Evolutionary conservation across 2,113 vertebrate species (phyloP).

Genomic region (Saiga tatarica): DNA sequence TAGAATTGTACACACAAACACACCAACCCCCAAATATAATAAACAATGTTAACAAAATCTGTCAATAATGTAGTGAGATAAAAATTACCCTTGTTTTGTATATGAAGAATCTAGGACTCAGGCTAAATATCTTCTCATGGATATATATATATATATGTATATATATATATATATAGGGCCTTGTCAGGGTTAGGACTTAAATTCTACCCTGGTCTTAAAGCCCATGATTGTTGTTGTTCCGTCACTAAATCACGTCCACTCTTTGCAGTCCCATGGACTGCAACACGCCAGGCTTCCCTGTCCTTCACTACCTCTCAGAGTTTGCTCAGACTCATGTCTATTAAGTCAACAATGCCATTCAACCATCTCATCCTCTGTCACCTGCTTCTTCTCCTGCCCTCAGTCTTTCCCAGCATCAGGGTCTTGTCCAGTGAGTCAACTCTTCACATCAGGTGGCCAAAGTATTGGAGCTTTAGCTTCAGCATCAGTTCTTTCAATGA

Average conservation of each 20-base stretch:
- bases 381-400: background rate
- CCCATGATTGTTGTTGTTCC: background rate
- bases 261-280: background rate
- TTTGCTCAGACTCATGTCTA: background rate
- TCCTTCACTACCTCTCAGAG: background rate
- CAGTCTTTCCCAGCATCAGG: background rate
- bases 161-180: background rate
- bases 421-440: background rate
- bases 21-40: background rate
- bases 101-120: conserved; percentile 5
- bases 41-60: background rate
- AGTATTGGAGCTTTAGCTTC: background rate
- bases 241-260: background rate
- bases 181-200: background rate
- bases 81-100: conserved; percentile 10
- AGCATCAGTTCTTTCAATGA: background rate
- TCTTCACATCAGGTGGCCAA: background rate
- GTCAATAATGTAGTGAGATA: background rate
- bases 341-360: background rate
- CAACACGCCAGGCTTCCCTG: background rate
- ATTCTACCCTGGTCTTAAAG: background rate
- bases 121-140: background rate
- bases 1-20: background rate
- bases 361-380: background rate
- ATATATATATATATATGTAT: background rate